These are phyloP conservation scores for Drosophila emarginata DNA, from an alignment of 2,888 invertebrate species.

Conservation along the genomic window DNA sequence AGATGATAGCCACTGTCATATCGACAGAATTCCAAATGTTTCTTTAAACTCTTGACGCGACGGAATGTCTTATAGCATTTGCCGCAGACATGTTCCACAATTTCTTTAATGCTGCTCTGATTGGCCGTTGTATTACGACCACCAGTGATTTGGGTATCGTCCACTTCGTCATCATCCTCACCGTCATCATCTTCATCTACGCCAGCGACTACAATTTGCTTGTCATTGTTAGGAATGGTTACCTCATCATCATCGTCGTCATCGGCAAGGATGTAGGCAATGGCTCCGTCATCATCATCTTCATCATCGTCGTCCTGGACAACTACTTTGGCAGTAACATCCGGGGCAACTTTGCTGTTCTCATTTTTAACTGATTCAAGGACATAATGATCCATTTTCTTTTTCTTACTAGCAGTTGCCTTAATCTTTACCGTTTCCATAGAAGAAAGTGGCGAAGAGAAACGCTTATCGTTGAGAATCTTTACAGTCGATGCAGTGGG, in stretches of 20 bases:
- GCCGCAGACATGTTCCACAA: conserved; percentile 82
- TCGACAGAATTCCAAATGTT: conserved; percentile 80
- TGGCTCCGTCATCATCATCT: conserved; percentile 69
- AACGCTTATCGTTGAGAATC: conserved; percentile 62
- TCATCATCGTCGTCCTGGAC: conserved; percentile 49
- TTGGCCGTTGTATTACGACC: conserved; percentile 22
- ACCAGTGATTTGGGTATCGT: neutral
- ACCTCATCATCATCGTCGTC: conserved; percentile 65
- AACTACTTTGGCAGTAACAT: conserved; percentile 33
- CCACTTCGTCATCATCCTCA: conserved; percentile 39
- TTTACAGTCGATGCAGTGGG: conserved; percentile 42
- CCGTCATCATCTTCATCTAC: conserved; percentile 63
- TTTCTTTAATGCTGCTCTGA: conserved; percentile 70
- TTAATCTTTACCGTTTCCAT: conserved; percentile 65
- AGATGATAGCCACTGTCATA: conserved; percentile 78
- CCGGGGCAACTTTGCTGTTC: conserved; percentile 48
- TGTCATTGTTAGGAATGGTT: conserved; percentile 36
- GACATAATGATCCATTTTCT: conserved; percentile 78
- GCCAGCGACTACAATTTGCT: conserved; percentile 57
- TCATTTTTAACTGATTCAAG: conserved; percentile 76
- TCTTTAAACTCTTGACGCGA: conserved; percentile 78
- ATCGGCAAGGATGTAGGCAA: conserved; percentile 76
- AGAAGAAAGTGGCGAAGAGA: conserved; percentile 20
- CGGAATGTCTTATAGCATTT: conserved; percentile 81
- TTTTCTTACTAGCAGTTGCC: conserved; percentile 51